A percentile compares a stretch with the other conserved stretches of the same genome.
Evolutionary conservation across 2,888 invertebrate species (phyloP).

Genomic region (Cheilosia urbana): DNA sequence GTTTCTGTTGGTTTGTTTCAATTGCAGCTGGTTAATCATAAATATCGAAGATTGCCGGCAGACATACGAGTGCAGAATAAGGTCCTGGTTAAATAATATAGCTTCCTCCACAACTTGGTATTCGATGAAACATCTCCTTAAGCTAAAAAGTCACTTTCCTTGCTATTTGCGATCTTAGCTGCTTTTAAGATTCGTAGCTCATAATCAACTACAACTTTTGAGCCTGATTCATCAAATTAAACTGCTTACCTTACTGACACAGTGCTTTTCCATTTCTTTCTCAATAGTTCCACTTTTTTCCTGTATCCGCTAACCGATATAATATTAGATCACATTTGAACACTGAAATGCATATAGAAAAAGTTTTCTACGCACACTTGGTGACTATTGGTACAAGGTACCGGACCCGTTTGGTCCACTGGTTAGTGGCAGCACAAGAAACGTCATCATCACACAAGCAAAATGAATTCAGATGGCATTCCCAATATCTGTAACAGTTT

Average conservation of each 20-base stretch:
- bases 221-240: not conserved
- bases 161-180: not conserved
- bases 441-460: conserved; percentile 31
- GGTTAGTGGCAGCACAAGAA: too few species aligned
- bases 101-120: too few species aligned
- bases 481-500: conserved; percentile 25
- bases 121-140: not conserved
- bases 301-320: not conserved
- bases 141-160: not conserved
- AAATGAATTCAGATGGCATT: conserved; percentile 46
- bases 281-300: conserved; percentile 15
- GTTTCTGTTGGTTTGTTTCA: too few species aligned
- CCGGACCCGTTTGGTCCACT: conserved; percentile 47
- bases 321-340: conserved; percentile 19
- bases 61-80: too few species aligned
- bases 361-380: conserved; percentile 24
- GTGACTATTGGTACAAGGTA: conserved; percentile 46
- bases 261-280: conserved; percentile 3
- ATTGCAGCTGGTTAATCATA: too few species aligned
- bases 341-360: conserved; percentile 1
- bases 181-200: not conserved
- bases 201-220: not conserved
- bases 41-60: too few species aligned
- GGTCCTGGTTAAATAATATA: too few species aligned
- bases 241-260: conserved; percentile 6